Percentiles rank a stretch among this genome's conserved stretches.
Conservation (phyloP, 2,888 invertebrate genomes). For the Rhopalosiphum nymphaeae region DNA sequence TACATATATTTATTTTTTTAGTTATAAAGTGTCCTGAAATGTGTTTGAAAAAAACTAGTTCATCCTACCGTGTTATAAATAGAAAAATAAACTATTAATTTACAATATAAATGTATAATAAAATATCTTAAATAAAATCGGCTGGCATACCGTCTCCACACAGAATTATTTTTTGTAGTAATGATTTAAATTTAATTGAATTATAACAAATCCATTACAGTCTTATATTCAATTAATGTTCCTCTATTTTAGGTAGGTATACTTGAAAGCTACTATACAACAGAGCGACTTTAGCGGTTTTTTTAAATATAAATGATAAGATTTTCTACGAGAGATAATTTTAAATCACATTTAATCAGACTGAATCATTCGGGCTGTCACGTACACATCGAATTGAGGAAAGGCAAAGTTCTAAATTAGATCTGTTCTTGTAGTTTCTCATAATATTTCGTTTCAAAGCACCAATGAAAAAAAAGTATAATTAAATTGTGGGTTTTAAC, state of each 20-base stretch:
- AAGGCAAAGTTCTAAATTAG: constrained; percentile 8
- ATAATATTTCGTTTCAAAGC: not conserved
- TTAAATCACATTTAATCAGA: not conserved
- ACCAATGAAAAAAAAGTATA: not conserved
- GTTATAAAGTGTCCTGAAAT: too few relatives aligned
- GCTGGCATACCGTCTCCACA: too few relatives aligned
- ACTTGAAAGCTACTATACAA: not conserved
- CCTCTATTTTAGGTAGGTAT: not conserved
- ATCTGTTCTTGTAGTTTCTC: not conserved
- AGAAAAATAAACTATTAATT: not conserved
- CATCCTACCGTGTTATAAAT: not conserved
- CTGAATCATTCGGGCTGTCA: not conserved
- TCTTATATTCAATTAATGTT: not conserved
- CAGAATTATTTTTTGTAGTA: not conserved
- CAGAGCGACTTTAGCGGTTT: not conserved
- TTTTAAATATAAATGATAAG: not conserved
- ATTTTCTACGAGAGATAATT: not conserved
- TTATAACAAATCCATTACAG: not conserved
- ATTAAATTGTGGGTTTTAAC: constrained; percentile 28
- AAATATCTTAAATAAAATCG: not conserved
- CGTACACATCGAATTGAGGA: not conserved
- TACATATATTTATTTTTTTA: not conserved
- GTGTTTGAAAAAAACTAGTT: not conserved
- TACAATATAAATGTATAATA: not conserved
- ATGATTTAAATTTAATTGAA: not conserved